Percentiles rank a stretch among this genome's conserved stretches.
Evolutionary conservation across 2,113 vertebrate species (phyloP).

Genomic region (Rhagologus leucostigma): DNA sequence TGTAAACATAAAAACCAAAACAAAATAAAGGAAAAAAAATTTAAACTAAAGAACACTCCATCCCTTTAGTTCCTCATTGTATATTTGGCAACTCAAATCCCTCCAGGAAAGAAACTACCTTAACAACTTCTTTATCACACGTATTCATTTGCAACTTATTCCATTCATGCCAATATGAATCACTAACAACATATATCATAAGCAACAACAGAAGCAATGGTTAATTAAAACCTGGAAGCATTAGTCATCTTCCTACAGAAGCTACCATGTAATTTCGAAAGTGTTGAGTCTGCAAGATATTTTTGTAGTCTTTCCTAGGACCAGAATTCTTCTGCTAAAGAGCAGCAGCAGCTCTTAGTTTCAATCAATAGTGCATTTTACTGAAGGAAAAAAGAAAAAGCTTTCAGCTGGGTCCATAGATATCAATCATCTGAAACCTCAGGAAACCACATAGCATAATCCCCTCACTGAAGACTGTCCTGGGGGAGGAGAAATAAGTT

Average conservation of each 20-base stretch:
- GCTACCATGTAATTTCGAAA: background rate
- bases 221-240: background rate
- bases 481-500: rapidly evolving
- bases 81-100: background rate
- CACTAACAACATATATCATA: background rate
- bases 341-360: background rate
- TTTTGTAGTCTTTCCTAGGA: background rate
- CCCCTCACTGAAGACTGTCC: background rate
- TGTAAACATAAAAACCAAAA: background rate
- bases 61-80: background rate
- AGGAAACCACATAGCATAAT: background rate
- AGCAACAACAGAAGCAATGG: background rate
- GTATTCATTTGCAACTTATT: background rate
- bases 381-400: background rate
- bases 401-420: background rate
- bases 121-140: background rate
- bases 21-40: background rate
- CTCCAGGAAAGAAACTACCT: background rate
- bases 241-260: background rate
- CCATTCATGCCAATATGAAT: background rate
- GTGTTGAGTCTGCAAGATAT: background rate
- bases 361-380: background rate
- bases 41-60: background rate
- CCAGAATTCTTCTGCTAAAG: background rate
- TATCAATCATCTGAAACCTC: background rate